Percentiles rank a stretch among this genome's conserved stretches.
Evolutionary conservation across 64 coral and sea anemone species (phyloP).

Genomic region (Dendronephthya gigantea): DNA sequence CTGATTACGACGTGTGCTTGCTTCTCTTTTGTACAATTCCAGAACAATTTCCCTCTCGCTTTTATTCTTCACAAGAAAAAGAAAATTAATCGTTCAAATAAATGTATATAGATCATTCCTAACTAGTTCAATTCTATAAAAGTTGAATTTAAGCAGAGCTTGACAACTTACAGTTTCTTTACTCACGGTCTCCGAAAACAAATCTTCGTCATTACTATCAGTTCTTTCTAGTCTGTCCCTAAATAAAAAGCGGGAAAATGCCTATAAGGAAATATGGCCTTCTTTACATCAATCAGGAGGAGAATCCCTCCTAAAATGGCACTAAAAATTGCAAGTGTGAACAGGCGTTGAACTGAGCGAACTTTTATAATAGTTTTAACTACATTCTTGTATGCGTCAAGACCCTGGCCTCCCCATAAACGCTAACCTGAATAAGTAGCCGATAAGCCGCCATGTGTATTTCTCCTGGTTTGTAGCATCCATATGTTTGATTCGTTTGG

Average conservation of each 20-base stretch:
- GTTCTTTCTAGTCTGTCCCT: background rate
- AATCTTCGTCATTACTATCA: background rate
- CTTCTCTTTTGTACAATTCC: background rate
- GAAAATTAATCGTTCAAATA: background rate
- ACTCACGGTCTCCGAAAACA: background rate
- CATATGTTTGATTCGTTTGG: constrained; percentile 56
- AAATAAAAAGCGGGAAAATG: background rate
- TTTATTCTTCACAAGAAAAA: background rate
- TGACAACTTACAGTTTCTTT: background rate
- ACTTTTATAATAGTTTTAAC: no score
- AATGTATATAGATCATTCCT: background rate
- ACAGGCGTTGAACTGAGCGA: no score
- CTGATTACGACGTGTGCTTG: background rate
- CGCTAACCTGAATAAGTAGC: constrained; percentile 57
- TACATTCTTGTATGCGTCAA: background rate
- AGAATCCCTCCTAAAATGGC: no score
- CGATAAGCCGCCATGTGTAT: constrained; percentile 94
- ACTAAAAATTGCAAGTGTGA: no score
- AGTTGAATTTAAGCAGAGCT: no score
- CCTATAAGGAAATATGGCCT: no score
- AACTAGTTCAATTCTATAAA: background rate
- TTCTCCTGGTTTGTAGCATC: constrained; percentile 65
- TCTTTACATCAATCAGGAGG: no score
- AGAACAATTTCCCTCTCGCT: background rate
- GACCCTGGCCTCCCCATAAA: background rate